These are phyloP conservation scores for Caenorhabditis brenneri DNA, from an alignment of 1,140 invertebrate genomes.

Conservation along the genomic window DNA sequence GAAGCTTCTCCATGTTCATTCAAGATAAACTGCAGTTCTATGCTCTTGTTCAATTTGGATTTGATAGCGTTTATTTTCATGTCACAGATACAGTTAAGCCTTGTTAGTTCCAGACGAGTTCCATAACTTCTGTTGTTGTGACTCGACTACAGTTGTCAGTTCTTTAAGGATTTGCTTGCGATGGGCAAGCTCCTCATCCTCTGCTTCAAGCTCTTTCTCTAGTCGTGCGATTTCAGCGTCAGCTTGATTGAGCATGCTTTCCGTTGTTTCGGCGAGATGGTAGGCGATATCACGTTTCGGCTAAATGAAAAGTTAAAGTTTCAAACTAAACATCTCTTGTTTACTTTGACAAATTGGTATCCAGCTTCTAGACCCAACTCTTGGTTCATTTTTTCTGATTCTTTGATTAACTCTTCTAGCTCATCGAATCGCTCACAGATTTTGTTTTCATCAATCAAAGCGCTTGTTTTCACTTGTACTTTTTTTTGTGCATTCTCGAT, in stretches of 20 bases:
- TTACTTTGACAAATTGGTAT: neutral
- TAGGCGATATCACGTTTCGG: neutral
- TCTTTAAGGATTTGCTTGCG: neutral
- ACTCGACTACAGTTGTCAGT: neutral
- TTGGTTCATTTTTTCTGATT: neutral
- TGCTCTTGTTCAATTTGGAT: too few relatives aligned
- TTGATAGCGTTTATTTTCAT: too few relatives aligned
- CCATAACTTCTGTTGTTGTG: neutral
- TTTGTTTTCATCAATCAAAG: neutral
- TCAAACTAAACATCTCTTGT: neutral
- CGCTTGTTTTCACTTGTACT: neutral
- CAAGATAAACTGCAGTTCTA: neutral
- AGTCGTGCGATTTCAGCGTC: neutral
- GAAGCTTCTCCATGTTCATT: neutral
- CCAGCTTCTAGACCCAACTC: neutral
- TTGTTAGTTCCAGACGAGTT: too few relatives aligned
- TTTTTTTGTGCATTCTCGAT: neutral
- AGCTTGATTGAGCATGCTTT: neutral
- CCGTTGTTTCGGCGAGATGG: neutral
- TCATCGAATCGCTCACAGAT: neutral
- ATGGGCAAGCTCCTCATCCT: neutral
- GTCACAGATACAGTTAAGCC: too few relatives aligned
- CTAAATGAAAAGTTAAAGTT: neutral
- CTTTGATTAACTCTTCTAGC: neutral
- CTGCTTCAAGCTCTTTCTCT: neutral